Evolutionary conservation across 2,113 vertebrate species (phyloP).

Genomic region (Campylomormyrus tamandua): DNA sequence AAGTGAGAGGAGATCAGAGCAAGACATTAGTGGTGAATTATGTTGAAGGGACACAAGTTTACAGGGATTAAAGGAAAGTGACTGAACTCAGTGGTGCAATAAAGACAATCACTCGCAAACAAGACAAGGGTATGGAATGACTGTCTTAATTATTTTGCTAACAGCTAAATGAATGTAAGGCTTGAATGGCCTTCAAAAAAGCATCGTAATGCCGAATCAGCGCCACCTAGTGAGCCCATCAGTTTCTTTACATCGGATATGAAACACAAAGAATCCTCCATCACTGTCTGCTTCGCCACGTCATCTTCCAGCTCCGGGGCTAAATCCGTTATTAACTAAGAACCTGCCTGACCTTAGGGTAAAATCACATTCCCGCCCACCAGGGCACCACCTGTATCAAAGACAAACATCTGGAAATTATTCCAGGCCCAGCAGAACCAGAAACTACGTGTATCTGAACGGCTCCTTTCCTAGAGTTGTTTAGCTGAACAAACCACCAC

Average conservation of each 20-base stretch:
- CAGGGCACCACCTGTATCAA: neutral
- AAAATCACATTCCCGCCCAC: neutral
- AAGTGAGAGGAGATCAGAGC: neutral
- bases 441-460: neutral
- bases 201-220: neutral
- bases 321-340: neutral
- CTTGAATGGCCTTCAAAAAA: neutral
- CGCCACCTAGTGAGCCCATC: neutral
- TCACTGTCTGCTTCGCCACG: neutral
- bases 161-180: neutral
- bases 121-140: neutral
- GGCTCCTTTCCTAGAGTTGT: neutral
- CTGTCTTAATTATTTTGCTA: neutral
- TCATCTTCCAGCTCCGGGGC: neutral
- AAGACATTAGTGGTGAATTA: neutral
- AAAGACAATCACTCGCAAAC: neutral
- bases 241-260: neutral
- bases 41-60: neutral
- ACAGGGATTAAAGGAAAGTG: neutral
- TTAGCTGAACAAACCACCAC: neutral
- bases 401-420: neutral
- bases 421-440: neutral
- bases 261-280: neutral
- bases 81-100: neutral
- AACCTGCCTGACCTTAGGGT: neutral